Evolutionary conservation across 2,113 vertebrate species (phyloP).

Genomic region (Toxotes chatareus): DNA sequence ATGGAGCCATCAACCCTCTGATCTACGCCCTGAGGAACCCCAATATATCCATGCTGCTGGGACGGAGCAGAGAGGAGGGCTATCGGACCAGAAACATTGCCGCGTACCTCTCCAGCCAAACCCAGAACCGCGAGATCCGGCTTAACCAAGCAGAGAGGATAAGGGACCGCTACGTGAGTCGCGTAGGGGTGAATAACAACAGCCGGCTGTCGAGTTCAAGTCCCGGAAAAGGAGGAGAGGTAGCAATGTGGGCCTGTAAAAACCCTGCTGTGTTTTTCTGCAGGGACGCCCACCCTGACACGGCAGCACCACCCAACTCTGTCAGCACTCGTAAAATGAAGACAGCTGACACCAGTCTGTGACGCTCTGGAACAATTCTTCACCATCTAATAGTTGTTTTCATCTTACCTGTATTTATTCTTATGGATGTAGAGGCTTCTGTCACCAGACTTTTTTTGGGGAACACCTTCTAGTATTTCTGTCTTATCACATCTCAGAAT

Average conservation of each 20-base stretch:
- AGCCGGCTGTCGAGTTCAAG: slow-evolving; percentile 84
- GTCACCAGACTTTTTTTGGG: not conserved
- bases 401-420: not conserved
- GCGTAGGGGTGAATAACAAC: slow-evolving; percentile 76
- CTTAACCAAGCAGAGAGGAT: slow-evolving; percentile 77
- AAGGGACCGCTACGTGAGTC: slow-evolving; percentile 82
- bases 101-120: slow-evolving; percentile 83
- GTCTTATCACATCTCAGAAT: not conserved
- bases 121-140: slow-evolving; percentile 68
- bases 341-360: slow-evolving; percentile 89
- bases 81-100: slow-evolving; percentile 92
- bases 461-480: not conserved
- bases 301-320: slow-evolving; percentile 64
- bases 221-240: slow-evolving; percentile 82
- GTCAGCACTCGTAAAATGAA: slow-evolving; percentile 72
- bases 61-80: slow-evolving; percentile 90
- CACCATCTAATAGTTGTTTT: not conserved
- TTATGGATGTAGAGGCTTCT: not conserved
- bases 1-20: slow-evolving; percentile 94
- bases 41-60: slow-evolving; percentile 90
- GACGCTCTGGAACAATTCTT: slow-evolving; percentile 41
- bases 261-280: slow-evolving; percentile 94
- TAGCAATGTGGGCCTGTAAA: slow-evolving; percentile 95
- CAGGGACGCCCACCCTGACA: slow-evolving; percentile 86
- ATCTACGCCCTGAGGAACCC: slow-evolving; percentile 95